Conservation (phyloP, 2,797 vertebrate species). For the Notamacropus eugenii region DNA sequence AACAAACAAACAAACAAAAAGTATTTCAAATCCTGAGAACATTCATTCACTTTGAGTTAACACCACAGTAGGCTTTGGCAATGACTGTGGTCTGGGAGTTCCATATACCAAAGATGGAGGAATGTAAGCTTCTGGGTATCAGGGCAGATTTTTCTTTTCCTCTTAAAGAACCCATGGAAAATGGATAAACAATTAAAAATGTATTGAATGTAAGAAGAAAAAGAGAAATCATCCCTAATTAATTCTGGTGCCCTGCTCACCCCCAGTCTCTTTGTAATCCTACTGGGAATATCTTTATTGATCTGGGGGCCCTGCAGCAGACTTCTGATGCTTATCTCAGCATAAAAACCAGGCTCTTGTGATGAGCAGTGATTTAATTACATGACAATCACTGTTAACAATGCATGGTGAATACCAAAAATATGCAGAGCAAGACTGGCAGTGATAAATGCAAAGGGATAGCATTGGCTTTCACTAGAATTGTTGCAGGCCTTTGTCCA, state of each 20-base stretch:
- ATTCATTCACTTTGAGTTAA: neutral
- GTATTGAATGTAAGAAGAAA: conserved; percentile 88
- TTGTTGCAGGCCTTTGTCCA: conserved; percentile 62
- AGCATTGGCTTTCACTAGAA: conserved; percentile 87
- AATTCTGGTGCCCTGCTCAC: conserved; percentile 93
- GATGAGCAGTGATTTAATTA: conserved; percentile 98
- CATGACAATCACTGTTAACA: conserved; percentile 98
- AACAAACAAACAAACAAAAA: conserved; percentile 4
- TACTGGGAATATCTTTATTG: conserved; percentile 96
- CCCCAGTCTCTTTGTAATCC: conserved; percentile 92
- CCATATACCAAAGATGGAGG: conserved; percentile 52
- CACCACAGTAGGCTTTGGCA: neutral
- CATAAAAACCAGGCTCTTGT: conserved; percentile 94
- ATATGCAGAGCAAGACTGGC: conserved; percentile 91
- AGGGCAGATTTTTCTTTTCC: conserved; percentile 22
- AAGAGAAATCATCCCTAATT: conserved; percentile 94
- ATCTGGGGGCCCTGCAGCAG: conserved; percentile 91
- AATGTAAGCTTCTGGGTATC: conserved; percentile 64
- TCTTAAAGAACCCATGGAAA: conserved; percentile 79
- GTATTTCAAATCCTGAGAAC: neutral
- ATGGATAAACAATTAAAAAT: conserved; percentile 89
- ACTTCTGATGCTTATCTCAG: conserved; percentile 93
- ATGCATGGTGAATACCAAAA: conserved; percentile 90
- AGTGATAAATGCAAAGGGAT: conserved; percentile 93
- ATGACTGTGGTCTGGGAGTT: neutral